Conservation (phyloP, 1,140 invertebrate species). For the Formica exsecta region DNA sequence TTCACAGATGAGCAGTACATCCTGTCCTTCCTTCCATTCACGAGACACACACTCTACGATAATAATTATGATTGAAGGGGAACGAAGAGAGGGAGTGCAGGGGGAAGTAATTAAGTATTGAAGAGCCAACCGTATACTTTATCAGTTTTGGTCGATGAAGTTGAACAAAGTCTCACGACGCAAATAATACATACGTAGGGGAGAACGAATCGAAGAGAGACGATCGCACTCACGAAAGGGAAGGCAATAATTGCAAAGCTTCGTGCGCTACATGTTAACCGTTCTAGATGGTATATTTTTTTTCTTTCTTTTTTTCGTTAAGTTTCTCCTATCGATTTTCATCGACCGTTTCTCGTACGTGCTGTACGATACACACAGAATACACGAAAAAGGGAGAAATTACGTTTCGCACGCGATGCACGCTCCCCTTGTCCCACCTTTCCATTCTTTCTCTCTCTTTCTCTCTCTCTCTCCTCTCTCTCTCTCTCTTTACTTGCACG, state of each 20-base stretch:
- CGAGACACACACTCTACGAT: not conserved
- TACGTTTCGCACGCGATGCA: constrained; percentile 54
- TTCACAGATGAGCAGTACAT: not conserved
- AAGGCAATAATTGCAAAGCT: constrained; percentile 60
- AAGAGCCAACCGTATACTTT: constrained; percentile 47
- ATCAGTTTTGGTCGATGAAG: constrained; percentile 55
- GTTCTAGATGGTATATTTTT: constrained; percentile 44
- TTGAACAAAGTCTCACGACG: constrained; percentile 52
- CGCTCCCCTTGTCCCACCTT: constrained; percentile 8
- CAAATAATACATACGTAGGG: constrained; percentile 47
- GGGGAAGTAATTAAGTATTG: constrained; percentile 51
- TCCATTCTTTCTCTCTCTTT: not conserved
- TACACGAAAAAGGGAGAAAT: constrained; percentile 60
- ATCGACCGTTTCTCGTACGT: constrained; percentile 45
- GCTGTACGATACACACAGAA: not conserved
- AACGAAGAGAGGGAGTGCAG: not conserved
- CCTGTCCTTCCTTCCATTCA: not conserved
- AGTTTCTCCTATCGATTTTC: constrained; percentile 36
- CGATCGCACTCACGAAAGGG: constrained; percentile 10
- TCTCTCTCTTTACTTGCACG: not conserved
- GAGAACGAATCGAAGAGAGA: constrained; percentile 7
- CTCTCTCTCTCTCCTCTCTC: not conserved
- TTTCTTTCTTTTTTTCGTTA: constrained; percentile 41
- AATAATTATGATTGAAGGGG: constrained; percentile 24
- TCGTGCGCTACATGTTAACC: constrained; percentile 48